A percentile compares a stretch with the other conserved stretches of the same genome.
phyloP scores from a whole-genome alignment of 2,888 invertebrate genomes.

The Melinopterus prodromus region DNA sequence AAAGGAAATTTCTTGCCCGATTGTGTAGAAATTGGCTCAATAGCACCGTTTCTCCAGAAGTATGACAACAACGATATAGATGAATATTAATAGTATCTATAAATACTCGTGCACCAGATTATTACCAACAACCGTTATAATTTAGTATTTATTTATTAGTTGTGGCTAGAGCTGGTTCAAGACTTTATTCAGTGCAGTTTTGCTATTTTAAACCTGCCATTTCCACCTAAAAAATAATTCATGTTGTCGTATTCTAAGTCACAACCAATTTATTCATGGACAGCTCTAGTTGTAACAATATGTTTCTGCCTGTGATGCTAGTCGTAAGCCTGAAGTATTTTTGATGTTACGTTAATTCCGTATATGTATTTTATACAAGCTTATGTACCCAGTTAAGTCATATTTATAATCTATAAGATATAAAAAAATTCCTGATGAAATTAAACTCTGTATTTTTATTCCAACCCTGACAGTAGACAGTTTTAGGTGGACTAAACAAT shows the following conservation, averaged over 20 bases:
- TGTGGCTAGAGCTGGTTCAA: not conserved
- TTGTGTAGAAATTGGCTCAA: constrained; percentile 83
- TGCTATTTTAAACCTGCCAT: not conserved
- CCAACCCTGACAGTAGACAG: not conserved
- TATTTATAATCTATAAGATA: not conserved
- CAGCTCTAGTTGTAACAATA: not conserved
- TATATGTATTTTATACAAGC: not conserved
- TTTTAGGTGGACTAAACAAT: too few relatives aligned
- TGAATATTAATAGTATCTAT: constrained; percentile 5
- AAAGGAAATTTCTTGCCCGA: constrained; percentile 86
- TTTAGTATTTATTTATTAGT: not conserved
- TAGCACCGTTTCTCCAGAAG: constrained; percentile 71
- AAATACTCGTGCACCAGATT: not conserved
- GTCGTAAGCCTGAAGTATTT: not conserved
- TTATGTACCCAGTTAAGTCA: not conserved
- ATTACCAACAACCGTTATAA: not conserved
- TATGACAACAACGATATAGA: constrained; percentile 21
- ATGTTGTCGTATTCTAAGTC: not conserved
- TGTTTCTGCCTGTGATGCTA: not conserved
- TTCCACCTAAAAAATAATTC: not conserved
- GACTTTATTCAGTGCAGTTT: too few relatives aligned
- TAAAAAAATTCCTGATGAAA: not conserved
- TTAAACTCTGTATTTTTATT: not conserved
- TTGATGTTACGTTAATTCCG: not conserved
- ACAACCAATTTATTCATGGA: not conserved